Conservation (phyloP, 2,113 vertebrate genomes). For the Chinchilla lanigera region DNA sequence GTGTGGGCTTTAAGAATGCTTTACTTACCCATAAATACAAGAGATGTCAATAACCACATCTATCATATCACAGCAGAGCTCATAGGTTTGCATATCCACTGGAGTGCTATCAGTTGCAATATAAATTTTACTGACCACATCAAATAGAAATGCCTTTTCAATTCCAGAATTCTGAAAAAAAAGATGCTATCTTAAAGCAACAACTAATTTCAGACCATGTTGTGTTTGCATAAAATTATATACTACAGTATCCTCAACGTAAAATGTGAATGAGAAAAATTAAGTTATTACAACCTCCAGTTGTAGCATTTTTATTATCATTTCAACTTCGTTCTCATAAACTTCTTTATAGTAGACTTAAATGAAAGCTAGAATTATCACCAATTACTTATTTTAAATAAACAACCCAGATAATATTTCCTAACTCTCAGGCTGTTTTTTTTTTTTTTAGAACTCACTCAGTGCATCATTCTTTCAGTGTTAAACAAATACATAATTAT, state of each 20-base stretch:
- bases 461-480: not conserved
- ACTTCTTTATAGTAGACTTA: constrained; percentile 48
- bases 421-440: not conserved
- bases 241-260: not conserved
- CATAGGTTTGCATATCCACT: constrained; percentile 93
- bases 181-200: constrained; percentile 54
- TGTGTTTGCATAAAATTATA: not conserved
- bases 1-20: not conserved
- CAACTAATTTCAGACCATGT: constrained; percentile 18
- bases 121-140: constrained; percentile 95
- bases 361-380: constrained; percentile 26
- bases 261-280: constrained; percentile 6
- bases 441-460: not conserved
- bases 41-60: constrained; percentile 94
- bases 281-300: not conserved
- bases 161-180: constrained; percentile 92
- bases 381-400: constrained; percentile 12
- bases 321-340: not conserved
- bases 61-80: constrained; percentile 94
- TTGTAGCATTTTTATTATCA: not conserved
- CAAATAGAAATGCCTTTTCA: constrained; percentile 94
- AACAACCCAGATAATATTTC: not conserved
- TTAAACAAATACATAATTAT: not conserved
- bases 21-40: constrained; percentile 92
- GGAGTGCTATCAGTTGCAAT: constrained; percentile 92